These are phyloP conservation scores for Craterocephalus amniculus DNA, from an alignment of 2,797 vertebrate genomes.

Conservation along the genomic window DNA sequence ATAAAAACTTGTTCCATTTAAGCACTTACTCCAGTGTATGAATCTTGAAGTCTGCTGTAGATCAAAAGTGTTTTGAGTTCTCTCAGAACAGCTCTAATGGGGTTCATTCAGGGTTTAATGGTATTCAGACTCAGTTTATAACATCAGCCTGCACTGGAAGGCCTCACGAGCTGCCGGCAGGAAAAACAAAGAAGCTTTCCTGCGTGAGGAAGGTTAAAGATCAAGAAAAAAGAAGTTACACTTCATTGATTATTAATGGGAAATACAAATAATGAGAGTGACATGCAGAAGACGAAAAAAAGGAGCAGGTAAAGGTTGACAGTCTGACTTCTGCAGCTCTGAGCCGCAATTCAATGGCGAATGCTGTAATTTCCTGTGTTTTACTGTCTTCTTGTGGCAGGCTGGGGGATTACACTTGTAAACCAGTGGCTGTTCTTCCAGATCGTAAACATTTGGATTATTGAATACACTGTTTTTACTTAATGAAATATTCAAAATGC, in stretches of 20 bases:
- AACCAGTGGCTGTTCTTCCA: background rate
- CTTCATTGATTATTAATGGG: background rate
- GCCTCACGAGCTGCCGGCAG: background rate
- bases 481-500: too few species aligned
- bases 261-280: background rate
- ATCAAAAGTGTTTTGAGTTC: slow-evolving; percentile 14
- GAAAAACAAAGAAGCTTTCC: background rate
- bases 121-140: slow-evolving; percentile 30
- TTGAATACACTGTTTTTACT: background rate
- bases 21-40: background rate
- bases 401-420: background rate
- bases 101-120: slow-evolving; percentile 56
- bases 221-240: background rate
- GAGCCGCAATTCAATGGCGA: too few species aligned
- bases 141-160: background rate
- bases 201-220: background rate
- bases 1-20: background rate
- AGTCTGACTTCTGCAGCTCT: background rate
- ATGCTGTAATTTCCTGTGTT: background rate
- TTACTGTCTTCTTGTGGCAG: slow-evolving; percentile 37
- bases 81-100: slow-evolving; percentile 11
- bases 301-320: background rate
- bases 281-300: background rate
- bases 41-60: slow-evolving; percentile 1
- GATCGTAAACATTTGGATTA: background rate